phyloP scores from a whole-genome alignment of 2,888 invertebrate genomes.

The Diloba caeruleocephala region DNA sequence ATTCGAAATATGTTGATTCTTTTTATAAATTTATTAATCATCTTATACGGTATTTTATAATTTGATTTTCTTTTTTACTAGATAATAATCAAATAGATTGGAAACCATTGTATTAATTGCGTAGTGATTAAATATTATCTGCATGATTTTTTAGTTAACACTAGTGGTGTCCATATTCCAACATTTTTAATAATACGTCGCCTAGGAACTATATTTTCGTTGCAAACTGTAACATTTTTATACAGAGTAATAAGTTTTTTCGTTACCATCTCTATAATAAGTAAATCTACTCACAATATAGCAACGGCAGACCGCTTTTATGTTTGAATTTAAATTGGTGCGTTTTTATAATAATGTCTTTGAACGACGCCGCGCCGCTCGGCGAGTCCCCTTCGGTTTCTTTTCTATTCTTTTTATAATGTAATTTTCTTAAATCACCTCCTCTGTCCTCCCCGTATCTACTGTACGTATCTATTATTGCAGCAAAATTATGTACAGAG shows the following conservation, averaged over 20 bases:
- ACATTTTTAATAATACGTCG: too few species aligned
- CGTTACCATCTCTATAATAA: constrained; percentile 26
- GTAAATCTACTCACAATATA: constrained; percentile 59
- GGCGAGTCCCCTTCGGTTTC: constrained; percentile 67
- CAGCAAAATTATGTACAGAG: constrained; percentile 47
- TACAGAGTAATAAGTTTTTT: constrained; percentile 13
- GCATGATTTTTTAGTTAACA: too few species aligned
- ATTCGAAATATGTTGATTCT: neutral
- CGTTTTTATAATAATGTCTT: constrained; percentile 83
- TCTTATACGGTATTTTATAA: too few species aligned
- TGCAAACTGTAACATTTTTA: too few species aligned
- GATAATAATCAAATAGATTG: too few species aligned
- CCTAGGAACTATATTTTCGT: too few species aligned
- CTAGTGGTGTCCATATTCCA: too few species aligned
- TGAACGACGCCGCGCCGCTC: constrained; percentile 67
- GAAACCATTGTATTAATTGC: too few species aligned
- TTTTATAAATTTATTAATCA: neutral
- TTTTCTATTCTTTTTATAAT: constrained; percentile 82
- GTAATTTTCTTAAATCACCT: constrained; percentile 87
- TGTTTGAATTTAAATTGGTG: constrained; percentile 85
- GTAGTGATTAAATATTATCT: too few species aligned
- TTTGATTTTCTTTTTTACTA: too few species aligned
- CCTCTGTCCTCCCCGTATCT: constrained; percentile 65
- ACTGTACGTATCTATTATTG: constrained; percentile 57
- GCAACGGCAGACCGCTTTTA: constrained; percentile 67